Evolutionary conservation across 2,888 invertebrate species (phyloP).

Genomic region (Piscicola geometra): DNA sequence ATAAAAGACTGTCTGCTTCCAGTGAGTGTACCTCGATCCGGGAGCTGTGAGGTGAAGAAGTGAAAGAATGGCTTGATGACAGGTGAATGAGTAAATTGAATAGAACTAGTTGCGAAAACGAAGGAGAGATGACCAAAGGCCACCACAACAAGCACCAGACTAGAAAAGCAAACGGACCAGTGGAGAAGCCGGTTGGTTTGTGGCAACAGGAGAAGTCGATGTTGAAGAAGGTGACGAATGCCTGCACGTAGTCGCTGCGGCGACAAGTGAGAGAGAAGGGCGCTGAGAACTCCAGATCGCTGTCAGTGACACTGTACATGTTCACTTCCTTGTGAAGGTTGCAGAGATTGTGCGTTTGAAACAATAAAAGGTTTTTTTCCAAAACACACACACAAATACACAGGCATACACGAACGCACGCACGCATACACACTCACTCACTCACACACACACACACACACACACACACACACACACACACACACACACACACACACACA

Average conservation of each 20-base stretch:
- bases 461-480: not conserved
- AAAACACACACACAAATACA: no score
- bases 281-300: slow-evolving; percentile 84
- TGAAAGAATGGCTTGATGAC: no score
- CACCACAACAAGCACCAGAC: not conserved
- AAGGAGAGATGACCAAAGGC: no score
- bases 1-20: slow-evolving; percentile 99
- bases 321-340: slow-evolving; percentile 72
- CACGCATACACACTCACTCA: no score
- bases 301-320: slow-evolving; percentile 91
- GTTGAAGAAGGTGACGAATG: slow-evolving; percentile 96
- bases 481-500: no score
- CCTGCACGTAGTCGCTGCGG: slow-evolving; percentile 93
- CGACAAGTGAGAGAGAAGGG: slow-evolving; percentile 62
- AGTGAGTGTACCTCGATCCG: slow-evolving; percentile 95
- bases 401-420: no score
- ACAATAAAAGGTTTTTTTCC: not conserved
- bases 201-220: slow-evolving; percentile 99
- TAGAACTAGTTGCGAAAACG: no score
- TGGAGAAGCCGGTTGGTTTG: slow-evolving; percentile 95
- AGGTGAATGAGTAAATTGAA: no score
- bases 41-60: slow-evolving; percentile 64
- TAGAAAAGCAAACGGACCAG: slow-evolving; percentile 58
- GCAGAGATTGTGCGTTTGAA: not conserved
- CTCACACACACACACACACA: no score